Base-by-base conservation (phyloP, 1,140 invertebrate species). In the Tetragonula clypearis region DNA sequence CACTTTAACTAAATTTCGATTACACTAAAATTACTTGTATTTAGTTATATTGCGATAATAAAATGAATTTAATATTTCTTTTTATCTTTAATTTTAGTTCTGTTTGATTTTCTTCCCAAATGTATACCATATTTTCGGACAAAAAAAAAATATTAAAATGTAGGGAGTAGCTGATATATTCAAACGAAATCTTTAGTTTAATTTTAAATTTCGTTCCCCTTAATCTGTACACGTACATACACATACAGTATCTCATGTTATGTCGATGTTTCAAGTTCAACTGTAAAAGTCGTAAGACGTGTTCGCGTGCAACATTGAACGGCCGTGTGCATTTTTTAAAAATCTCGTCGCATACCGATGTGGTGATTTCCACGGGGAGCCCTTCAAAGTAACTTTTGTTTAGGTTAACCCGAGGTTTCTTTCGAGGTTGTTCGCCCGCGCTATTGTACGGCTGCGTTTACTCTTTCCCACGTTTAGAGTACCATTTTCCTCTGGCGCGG, bases 381-480 rank as follows among this genome's bases (percentile, higher is more conserved):
- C 17, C 8, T 5, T 26, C 53, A 15, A 15, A 19, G 21, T 72
- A 56, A 49, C 23, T 56, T 17, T 56, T 14, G 49, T 53, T 21
- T 35, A 1, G 11, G 12, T 4, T 21, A 23, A 14, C 30, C 6
- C 23, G 2, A 56, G 2, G 8, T 12, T 26, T 80, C 41, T 49
- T 26, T 80, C 56, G 35, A 21, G 8, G 5, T n/a, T 14, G 8
- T 65, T 66, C 41, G 26, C 26, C 4, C 23, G n/a, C n/a, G 19
- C 49, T 15, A 75, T 75, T 76, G 69, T 82, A 66, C 62, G 71
- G 14, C n/a, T 8, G 58, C 65, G 71, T 69, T 82, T 66, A 66
- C 30, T 88, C 88, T 86, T 83, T 77, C 55, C 69, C 53, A 26
- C 26, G 26, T 83, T 85, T 79, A 71, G 77, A 69, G 26, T 76